Base-by-base conservation (phyloP, 1,140 invertebrate genomes). In the Lepidurus couesii region DNA sequence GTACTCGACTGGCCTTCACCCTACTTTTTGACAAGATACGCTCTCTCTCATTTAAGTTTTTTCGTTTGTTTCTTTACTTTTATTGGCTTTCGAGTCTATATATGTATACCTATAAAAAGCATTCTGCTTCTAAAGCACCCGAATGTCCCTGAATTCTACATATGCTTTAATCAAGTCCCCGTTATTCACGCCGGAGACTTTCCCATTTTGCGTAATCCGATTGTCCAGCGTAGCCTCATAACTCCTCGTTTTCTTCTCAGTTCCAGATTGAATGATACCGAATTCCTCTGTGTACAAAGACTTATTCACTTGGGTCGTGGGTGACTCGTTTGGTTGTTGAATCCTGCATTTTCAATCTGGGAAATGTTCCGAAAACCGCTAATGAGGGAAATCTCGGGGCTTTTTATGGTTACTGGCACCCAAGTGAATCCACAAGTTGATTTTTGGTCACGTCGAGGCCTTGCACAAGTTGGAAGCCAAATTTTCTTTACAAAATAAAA, bases 221-320 rank as follows among this genome's bases (percentile, higher is more conserved):
- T n/a, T 65, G 53, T 65, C 53, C 53, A 65, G 53, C 53, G 13
- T 65, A 65, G 53, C 53, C 53, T 65, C 53, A 65, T 65, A 65
- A 65, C 6, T n/a, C 13, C 5, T 65, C 1, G 21, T 65, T 11
- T 65, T 7, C 53, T 16, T 65, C 21, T 65, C 21, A n/a, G 10
- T 10, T 47, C 10, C 16, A 7, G 16, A n/a, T 65, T 65, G 53
- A 65, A n/a, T 9, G 34, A 34, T 34, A 16, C 53, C 53, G 13
- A 65, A 65, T 65, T 65, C 13, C 21, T 65, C 13, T n/a, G 21
- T 34, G 34, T 21, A 65, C 7, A 65, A 21, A 21, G 53, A 13
- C 53, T 9, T 65, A 7, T 16, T 16, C 9, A 21, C 53, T 7
- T 65, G 53, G 53, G 53, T 65, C 53, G 53, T 65, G 53, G 53